Base-by-base conservation (phyloP, 92 coral and sea anemone genomes). In the Palythoa heliodiscus region DNA sequence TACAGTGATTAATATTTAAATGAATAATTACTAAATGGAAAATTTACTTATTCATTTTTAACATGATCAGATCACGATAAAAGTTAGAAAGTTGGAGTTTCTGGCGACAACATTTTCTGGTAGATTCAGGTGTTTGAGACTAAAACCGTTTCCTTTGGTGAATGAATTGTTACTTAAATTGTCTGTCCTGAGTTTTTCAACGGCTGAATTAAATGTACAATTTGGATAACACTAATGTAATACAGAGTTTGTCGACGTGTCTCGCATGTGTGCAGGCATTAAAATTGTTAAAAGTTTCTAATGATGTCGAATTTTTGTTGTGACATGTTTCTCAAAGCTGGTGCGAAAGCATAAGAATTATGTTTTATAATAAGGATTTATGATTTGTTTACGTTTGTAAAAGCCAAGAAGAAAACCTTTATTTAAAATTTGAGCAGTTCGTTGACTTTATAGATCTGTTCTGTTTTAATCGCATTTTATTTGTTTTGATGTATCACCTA, bases 391-490 rank as follows among this genome's bases (percentile, higher is more conserved):
- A 17, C 69, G 23, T 63, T 5, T 20, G 43, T 35, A 24, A 11
- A 35, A 24, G 73, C 9, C 11, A 23, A 35, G 16, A 69, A 69
- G 14, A 69, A 29, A 3, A 11, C 5, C 64, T 58, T 15, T 58
- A 13, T 69, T 17, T 43, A 72, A 7, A 22, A 47, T 24, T 76
- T 53, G 22, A 76, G 53, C 25, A 3, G 8, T 3, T 53, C 22
- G 20, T 76, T 52, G 50, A 43, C 20, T 29, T 29, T 11, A 1
- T 53, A 40, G 76, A 12, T 47, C 81, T 24, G 48, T 54, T 76
- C 61, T 74, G 47, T 17, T 75, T 76, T 23, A 76, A 76, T 76
- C 22, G 22, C 38, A 76, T 76, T 76, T 76, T 54, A 11, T 69
- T 50, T 57, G 47, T 76, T 76, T 76, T 53, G 40, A 76, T 24